Percentiles rank a stretch among this genome's conserved stretches.
These are phyloP conservation scores for Phrynosoma platyrhinos DNA, from an alignment of 2,113 vertebrate genomes.

Conservation along the genomic window DNA sequence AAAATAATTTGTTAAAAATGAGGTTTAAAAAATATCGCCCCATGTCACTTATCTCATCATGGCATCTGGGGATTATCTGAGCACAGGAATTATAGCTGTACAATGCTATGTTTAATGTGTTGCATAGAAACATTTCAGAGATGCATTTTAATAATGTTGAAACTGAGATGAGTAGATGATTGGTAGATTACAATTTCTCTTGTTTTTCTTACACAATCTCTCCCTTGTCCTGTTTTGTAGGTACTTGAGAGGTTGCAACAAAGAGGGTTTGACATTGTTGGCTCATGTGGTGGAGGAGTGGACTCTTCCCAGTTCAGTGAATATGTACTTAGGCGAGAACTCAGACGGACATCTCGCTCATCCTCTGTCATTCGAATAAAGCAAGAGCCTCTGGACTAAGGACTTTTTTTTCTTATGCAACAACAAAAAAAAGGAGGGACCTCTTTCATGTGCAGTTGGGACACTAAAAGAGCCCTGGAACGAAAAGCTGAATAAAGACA, in stretches of 20 bases:
- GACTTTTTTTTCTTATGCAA: slow-evolving; percentile 74
- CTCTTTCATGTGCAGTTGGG: slow-evolving; percentile 76
- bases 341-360: slow-evolving; percentile 81
- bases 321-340: slow-evolving; percentile 89
- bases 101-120: neutral
- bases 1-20: neutral
- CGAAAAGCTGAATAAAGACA: slow-evolving; percentile 79
- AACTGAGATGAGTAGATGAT: neutral
- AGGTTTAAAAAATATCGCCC: neutral
- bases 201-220: slow-evolving; percentile 20
- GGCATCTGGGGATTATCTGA: neutral
- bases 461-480: slow-evolving; percentile 78
- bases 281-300: slow-evolving; percentile 92
- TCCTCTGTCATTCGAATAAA: slow-evolving; percentile 89
- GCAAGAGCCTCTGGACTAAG: slow-evolving; percentile 90
- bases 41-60: neutral
- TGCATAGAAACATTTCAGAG: neutral
- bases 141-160: neutral
- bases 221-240: slow-evolving; percentile 72
- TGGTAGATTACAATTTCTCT: neutral
- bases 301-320: slow-evolving; percentile 97
- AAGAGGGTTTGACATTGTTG: slow-evolving; percentile 91
- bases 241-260: slow-evolving; percentile 94
- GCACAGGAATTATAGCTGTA: neutral
- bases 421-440: slow-evolving; percentile 62